Evolutionary conservation across 2,888 invertebrate species (phyloP).

Genomic region (Tenthredo amoena): DNA sequence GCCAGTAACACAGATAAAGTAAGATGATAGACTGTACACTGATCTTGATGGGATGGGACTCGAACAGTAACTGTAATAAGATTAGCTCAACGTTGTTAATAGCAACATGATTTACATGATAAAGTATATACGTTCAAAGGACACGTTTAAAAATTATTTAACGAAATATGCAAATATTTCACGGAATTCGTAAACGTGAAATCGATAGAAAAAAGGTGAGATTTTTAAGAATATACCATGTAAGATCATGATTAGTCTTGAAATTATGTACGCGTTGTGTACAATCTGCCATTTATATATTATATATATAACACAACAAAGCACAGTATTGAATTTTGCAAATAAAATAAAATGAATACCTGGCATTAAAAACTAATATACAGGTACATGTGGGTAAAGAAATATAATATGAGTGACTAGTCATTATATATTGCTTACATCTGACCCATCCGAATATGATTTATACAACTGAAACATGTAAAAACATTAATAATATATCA

Average conservation of each 20-base stretch:
- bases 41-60: not conserved
- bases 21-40: slow-evolving; percentile 44
- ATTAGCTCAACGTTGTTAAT: not conserved
- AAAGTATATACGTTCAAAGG: not conserved
- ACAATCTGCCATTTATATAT: slow-evolving; percentile 32
- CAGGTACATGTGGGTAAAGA: slow-evolving; percentile 51
- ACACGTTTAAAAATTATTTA: not conserved
- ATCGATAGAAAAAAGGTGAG: not conserved
- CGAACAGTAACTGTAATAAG: not conserved
- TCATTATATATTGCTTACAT: slow-evolving; percentile 74
- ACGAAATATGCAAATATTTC: too few species aligned
- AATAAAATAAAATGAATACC: slow-evolving; percentile 37
- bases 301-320: slow-evolving; percentile 21
- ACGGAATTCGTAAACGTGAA: not conserved
- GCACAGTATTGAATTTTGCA: slow-evolving; percentile 43
- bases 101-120: too few species aligned
- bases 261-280: not conserved
- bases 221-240: not conserved
- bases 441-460: slow-evolving; percentile 77
- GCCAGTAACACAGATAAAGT: slow-evolving; percentile 35
- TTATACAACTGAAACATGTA: slow-evolving; percentile 76
- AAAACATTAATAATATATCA: slow-evolving; percentile 57
- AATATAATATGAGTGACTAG: slow-evolving; percentile 53
- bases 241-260: not conserved
- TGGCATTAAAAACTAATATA: slow-evolving; percentile 40